These are phyloP conservation scores for Eurytemora carolleeae DNA, from an alignment of 1,140 invertebrate genomes.

Conservation along the genomic window DNA sequence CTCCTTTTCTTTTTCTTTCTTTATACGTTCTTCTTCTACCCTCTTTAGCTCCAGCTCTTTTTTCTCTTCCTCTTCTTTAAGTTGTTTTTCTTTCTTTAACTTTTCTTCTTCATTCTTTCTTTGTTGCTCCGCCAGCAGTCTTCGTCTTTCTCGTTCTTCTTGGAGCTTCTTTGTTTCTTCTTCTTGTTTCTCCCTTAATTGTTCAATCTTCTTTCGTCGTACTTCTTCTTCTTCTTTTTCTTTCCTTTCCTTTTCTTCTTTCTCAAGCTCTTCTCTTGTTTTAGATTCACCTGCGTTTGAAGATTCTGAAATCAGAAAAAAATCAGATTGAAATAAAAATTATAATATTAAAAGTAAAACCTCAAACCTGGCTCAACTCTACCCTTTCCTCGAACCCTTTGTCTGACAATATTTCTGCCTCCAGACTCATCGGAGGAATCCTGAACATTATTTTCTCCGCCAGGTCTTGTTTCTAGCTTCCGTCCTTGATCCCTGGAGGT, in stretches of 20 bases:
- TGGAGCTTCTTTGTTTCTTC: neutral
- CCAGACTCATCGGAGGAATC: too few species aligned
- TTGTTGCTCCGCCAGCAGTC: neutral
- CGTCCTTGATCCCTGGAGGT: too few species aligned
- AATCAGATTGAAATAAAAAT: too few species aligned
- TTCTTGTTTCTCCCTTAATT: neutral
- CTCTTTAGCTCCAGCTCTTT: neutral
- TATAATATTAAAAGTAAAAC: too few species aligned
- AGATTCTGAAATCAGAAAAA: too few species aligned
- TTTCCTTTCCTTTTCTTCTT: neutral
- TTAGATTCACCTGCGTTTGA: too few species aligned
- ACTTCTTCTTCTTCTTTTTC: neutral
- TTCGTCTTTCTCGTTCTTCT: neutral
- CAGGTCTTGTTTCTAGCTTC: too few species aligned
- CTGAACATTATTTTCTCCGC: too few species aligned
- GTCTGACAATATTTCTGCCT: too few species aligned
- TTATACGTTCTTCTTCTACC: neutral
- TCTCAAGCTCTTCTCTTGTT: neutral
- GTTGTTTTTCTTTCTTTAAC: neutral
- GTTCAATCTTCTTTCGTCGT: neutral
- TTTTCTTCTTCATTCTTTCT: neutral
- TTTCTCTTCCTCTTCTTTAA: neutral
- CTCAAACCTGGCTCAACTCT: too few species aligned
- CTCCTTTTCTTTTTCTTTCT: neutral
- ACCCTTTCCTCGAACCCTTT: too few species aligned